phyloP scores from a whole-genome alignment of 2,888 invertebrate species.

The Gymnosoma rotundatum region DNA sequence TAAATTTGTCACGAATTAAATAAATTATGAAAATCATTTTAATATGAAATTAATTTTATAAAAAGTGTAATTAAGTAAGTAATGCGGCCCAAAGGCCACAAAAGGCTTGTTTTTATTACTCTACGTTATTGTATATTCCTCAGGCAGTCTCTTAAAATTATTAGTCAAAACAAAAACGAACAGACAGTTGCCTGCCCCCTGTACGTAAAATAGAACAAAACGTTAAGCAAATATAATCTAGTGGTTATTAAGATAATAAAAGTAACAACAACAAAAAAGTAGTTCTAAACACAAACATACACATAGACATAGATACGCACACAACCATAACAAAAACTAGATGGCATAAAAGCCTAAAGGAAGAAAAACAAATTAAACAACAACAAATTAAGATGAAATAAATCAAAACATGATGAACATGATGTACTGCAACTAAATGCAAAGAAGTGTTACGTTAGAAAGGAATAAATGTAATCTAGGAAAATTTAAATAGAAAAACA shows the following conservation, averaged over 20 bases:
- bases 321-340: background rate
- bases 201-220: background rate
- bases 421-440: background rate
- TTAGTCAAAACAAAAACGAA: background rate
- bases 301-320: background rate
- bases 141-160: background rate
- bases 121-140: background rate
- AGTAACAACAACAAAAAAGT: slow-evolving; percentile 3
- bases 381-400: slow-evolving; percentile 34
- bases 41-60: background rate
- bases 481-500: slow-evolving; percentile 1
- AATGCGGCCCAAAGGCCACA: slow-evolving; percentile 5
- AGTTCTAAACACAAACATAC: background rate
- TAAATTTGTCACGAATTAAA: slow-evolving; percentile 5
- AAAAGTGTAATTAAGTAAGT: slow-evolving; percentile 12
- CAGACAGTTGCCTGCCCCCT: too few relatives aligned
- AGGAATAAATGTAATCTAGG: too few relatives aligned
- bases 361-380: slow-evolving; percentile 14
- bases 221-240: slow-evolving; percentile 16
- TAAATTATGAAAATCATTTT: background rate
- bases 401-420: background rate
- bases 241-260: slow-evolving; percentile 20
- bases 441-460: background rate
- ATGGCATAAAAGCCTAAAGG: background rate
- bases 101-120: background rate